Base-by-base conservation (phyloP, 2,113 vertebrate species). In the Periophthalmodon schlosseri region DNA sequence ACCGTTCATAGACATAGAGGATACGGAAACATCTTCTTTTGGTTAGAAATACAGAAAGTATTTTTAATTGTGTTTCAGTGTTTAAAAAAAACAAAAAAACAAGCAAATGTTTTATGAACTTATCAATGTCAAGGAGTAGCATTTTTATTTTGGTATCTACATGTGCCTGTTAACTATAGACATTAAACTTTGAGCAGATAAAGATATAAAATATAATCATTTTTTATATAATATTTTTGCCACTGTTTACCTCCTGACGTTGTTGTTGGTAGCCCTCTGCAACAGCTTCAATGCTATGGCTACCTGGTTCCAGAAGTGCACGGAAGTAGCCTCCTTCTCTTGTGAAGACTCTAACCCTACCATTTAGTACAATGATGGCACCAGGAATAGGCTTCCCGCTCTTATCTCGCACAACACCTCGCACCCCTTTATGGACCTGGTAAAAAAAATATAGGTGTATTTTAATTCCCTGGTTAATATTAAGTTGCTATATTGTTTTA, bases 401-500 rank as follows among this genome's bases (percentile, higher is more conserved):
- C 84, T 93, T 96, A 85, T 98, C 98, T 85, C 91, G 95, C 74
- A 97, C 97, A 69, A 96, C 85, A 0, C 97, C 97, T 61, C 94
- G 95, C 70, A 99, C 92, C 16, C 98, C 98, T 81, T 99, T 99
- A 69, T 99, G 96, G 71, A 96, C 96, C 98, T 99, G 87, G 67
- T 84, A 87, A 39, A 28, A 39, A 28, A 16, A 56, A 1, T 52
- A 0, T 75, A 64, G 61, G 34, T 18, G 5, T 65, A 9, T 39
- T 14, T 9, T n/a, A 11, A 12, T n/a, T 65, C 16, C 39, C 63
- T 39, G 18, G 18, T n/a, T 44, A 12, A 52, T 23, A 46, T 68
- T 2, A 4, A 20, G 18, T 33, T 21, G 49, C 70, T 18, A 84
- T 68, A 69, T 65, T 4, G 66, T 56, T 56, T 21, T 20, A 56